Evolutionary conservation across 2,888 invertebrate genomes (phyloP), one percentile per base, ranked within the genome.

Genomic region (Thecophora atra): DNA sequence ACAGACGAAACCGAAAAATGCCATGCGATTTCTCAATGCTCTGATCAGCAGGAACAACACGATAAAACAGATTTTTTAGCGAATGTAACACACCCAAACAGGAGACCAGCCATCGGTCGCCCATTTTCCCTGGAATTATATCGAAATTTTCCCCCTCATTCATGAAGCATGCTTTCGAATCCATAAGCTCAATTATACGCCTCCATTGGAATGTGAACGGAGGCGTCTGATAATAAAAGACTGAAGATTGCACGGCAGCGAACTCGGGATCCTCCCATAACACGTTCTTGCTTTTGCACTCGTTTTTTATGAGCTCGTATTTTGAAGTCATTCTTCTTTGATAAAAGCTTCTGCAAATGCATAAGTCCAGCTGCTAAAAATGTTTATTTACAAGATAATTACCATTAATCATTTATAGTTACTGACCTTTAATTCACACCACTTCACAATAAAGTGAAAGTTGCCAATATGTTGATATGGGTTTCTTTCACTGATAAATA

Each of bases 221-320:
- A n/a, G 96, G 96, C 17, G 95, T 95, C 87, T 96, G 96, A 87
- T 96, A 94, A 85, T 97, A 96, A 85, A 96, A 97, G 8, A 96
- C 95, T 2, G 96, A 96, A 6, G 93, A 89, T 87, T 96, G 96
- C 11, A 92, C 91, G 3, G 96, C 95, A 3, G 95, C 94, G 87
- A 97, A 97, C 85, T 96, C 96, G 0, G 94, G 94, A 87, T 97
- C 97, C 87, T 96, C 95, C 94, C 95, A 96, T 24, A 94, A 89
- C 84, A 92, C 91, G 54, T 91, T 92, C 78, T 92, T 90, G 87
- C 93, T 91, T 83, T 93, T 89, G 87, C 95, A 96, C 80, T 91
- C 90, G 81, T 91, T 90, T 87, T 92, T 92, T 81, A 96, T 93
- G 75, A 93, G 91, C 87, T 95, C 95, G 90, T 93, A 95, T 77